These are phyloP conservation scores for Phyllotreta striolata DNA, from an alignment of 2,888 invertebrate genomes.

Conservation along the genomic window DNA sequence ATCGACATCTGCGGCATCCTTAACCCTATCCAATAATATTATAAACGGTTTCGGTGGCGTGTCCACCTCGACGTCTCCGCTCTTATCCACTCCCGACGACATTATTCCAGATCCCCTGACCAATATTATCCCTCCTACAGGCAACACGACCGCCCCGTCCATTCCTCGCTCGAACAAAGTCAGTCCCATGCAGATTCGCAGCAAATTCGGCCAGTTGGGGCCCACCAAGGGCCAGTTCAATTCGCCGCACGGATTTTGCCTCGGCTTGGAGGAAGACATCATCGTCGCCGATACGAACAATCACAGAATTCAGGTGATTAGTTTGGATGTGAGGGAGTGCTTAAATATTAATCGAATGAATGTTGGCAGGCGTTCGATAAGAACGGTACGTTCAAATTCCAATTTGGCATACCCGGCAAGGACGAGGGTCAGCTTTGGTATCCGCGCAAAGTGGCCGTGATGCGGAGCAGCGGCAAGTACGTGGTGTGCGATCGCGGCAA, in stretches of 20 bases:
- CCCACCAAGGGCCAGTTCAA: slow-evolving; percentile 94
- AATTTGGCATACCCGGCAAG: slow-evolving; percentile 93
- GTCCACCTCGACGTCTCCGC: slow-evolving; percentile 71
- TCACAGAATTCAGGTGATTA: slow-evolving; percentile 86
- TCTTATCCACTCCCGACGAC: slow-evolving; percentile 63
- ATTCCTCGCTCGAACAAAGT: slow-evolving; percentile 72
- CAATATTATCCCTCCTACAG: slow-evolving; percentile 63
- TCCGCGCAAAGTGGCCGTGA: slow-evolving; percentile 94
- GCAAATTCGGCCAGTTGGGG: slow-evolving; percentile 94
- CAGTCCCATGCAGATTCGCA: slow-evolving; percentile 86
- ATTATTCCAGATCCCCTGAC: slow-evolving; percentile 64
- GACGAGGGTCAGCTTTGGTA: slow-evolving; percentile 98
- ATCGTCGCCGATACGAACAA: slow-evolving; percentile 97
- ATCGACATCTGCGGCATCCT: slow-evolving; percentile 68
- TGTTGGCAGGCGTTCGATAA: slow-evolving; percentile 81
- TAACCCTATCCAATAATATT: slow-evolving; percentile 61
- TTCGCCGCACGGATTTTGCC: slow-evolving; percentile 96
- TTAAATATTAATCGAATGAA: too few species aligned
- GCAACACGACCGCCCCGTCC: slow-evolving; percentile 61
- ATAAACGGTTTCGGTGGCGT: slow-evolving; percentile 67
- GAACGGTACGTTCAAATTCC: slow-evolving; percentile 89
- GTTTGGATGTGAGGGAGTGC: too few species aligned
- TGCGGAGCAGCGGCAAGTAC: slow-evolving; percentile 85
- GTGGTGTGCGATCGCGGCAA: slow-evolving; percentile 98
- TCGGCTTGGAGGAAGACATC: slow-evolving; percentile 94